A percentile compares a stretch with the other conserved stretches of the same genome.
Evolutionary conservation across 2,113 vertebrate species (phyloP).

Genomic region (Urocitellus parryii): DNA sequence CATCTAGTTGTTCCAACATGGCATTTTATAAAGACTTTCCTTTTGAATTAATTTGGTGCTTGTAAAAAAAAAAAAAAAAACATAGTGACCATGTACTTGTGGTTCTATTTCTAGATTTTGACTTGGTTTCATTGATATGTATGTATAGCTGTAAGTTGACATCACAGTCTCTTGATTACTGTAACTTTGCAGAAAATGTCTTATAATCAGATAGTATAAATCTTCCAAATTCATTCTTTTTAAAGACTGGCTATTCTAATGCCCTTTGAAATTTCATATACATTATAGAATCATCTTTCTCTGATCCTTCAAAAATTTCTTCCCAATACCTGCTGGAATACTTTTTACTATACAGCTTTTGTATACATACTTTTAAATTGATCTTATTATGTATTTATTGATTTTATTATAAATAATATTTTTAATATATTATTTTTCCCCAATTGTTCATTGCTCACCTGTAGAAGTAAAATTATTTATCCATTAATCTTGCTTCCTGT

Average conservation of each 20-base stretch:
- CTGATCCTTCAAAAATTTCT: conserved; percentile 6
- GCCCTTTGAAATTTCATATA: background rate
- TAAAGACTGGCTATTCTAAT: background rate
- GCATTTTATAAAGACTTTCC: background rate
- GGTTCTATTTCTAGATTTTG: background rate
- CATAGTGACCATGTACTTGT: background rate
- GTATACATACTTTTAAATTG: background rate
- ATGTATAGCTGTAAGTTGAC: background rate
- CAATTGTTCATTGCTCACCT: background rate
- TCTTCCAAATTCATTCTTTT: background rate
- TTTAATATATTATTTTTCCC: background rate
- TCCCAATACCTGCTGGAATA: background rate
- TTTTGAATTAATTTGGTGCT: background rate
- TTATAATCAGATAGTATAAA: background rate
- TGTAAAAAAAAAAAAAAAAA: background rate
- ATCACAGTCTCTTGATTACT: background rate
- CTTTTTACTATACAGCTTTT: background rate
- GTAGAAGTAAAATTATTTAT: background rate
- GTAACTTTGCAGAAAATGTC: background rate
- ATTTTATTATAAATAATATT: background rate
- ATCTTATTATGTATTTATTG: background rate
- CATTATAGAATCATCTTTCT: background rate
- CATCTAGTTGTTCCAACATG: background rate
- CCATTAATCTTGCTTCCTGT: background rate
- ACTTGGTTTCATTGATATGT: background rate